These are phyloP conservation scores for Atractosteus spatula DNA, from an alignment of 2,113 vertebrate species.

Conservation along the genomic window DNA sequence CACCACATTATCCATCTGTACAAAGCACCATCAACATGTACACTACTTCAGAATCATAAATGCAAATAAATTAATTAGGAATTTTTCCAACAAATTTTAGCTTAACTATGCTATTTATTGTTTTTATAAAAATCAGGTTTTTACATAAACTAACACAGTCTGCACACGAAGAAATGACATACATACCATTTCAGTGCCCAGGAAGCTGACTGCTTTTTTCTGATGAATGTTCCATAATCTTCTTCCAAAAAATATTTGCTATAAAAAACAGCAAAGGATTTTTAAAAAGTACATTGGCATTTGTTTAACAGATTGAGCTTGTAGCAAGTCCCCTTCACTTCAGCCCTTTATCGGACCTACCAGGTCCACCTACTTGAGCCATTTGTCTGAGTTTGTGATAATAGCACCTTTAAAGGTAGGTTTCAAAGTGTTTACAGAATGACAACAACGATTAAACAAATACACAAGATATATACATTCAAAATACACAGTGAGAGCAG, in stretches of 20 bases:
- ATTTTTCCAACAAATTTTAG: too few species aligned
- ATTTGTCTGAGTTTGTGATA: too few species aligned
- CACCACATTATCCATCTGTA: background rate
- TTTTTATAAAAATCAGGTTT: background rate
- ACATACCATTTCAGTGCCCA: constrained; percentile 94
- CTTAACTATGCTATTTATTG: background rate
- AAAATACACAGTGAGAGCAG: too few species aligned
- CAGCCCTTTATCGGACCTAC: too few species aligned
- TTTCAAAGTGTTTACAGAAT: too few species aligned
- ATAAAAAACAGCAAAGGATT: constrained; percentile 21
- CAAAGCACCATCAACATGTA: background rate
- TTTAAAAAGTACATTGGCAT: background rate
- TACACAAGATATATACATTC: too few species aligned
- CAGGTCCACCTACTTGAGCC: too few species aligned
- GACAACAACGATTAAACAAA: too few species aligned
- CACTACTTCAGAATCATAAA: background rate
- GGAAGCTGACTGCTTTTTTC: constrained; percentile 89
- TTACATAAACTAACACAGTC: background rate
- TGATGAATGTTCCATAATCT: constrained; percentile 84
- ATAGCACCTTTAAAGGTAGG: too few species aligned
- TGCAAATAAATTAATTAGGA: too few species aligned
- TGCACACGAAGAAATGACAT: background rate
- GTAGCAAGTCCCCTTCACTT: too few species aligned
- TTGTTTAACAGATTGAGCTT: background rate
- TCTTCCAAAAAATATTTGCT: constrained; percentile 88